These are phyloP conservation scores for Calyptommatus sinebrachiatus DNA, from an alignment of 2,113 vertebrate genomes.

Conservation along the genomic window DNA sequence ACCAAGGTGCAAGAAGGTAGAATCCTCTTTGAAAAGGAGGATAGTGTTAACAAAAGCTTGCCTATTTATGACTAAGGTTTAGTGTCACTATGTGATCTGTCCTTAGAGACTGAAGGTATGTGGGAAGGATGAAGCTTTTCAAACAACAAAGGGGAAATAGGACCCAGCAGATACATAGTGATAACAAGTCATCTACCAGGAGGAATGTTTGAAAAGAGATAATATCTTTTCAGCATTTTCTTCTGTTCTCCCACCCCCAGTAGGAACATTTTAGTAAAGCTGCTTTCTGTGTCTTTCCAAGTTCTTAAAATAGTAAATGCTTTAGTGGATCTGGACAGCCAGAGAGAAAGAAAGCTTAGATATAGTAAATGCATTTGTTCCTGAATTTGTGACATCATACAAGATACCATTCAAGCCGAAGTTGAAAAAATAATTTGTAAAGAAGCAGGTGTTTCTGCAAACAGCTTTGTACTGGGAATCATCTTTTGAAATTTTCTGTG, in stretches of 20 bases:
- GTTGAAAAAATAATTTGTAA: not conserved
- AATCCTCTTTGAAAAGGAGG: not conserved
- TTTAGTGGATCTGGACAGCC: not conserved
- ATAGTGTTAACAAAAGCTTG: constrained; percentile 32
- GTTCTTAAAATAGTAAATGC: not conserved
- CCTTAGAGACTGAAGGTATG: constrained; percentile 65
- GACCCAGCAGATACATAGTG: constrained; percentile 41
- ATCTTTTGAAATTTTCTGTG: not conserved
- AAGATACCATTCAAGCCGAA: constrained; percentile 21
- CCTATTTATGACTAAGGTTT: constrained; percentile 61
- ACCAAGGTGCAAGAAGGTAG: not conserved
- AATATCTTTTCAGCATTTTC: constrained; percentile 6
- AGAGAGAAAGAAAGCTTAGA: not conserved
- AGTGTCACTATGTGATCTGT: constrained; percentile 54
- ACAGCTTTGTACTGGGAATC: not conserved
- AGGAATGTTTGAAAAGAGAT: constrained; percentile 48
- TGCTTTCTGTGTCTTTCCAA: constrained; percentile 25
- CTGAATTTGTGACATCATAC: constrained; percentile 40
- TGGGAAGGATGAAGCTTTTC: constrained; percentile 60
- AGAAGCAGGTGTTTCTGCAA: not conserved
- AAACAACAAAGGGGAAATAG: constrained; percentile 59
- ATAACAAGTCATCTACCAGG: constrained; percentile 58
- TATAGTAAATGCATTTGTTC: constrained; percentile 25
- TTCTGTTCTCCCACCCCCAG: not conserved
- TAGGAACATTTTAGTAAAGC: not conserved